A percentile compares a stretch with the other conserved stretches of the same genome.
Evolutionary conservation across 2,113 vertebrate species (phyloP).

Genomic region (Alexandromys fortis): DNA sequence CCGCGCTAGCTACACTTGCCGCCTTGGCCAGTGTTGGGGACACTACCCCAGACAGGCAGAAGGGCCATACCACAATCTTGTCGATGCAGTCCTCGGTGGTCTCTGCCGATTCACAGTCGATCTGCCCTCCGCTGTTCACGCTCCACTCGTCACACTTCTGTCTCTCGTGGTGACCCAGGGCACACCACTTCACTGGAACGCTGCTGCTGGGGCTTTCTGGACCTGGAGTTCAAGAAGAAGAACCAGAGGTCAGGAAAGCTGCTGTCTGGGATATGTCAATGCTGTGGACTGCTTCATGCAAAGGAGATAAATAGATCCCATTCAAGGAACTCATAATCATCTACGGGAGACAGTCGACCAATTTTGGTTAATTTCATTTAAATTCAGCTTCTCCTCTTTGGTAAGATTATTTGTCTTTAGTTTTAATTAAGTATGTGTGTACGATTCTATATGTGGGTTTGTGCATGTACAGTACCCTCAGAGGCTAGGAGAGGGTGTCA

Average conservation of each 20-base stretch:
- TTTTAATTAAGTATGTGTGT: not conserved
- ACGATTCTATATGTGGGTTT: not conserved
- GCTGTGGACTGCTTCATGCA: not conserved
- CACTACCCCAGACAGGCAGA: not conserved
- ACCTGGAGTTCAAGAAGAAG: slow-evolving; percentile 41
- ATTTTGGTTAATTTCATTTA: not conserved
- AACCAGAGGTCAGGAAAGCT: not conserved
- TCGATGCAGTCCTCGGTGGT: slow-evolving; percentile 88
- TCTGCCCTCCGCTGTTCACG: slow-evolving; percentile 61
- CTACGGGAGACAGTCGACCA: not conserved
- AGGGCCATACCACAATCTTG: slow-evolving; percentile 90
- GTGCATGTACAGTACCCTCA: not conserved
- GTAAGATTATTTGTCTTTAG: not conserved
- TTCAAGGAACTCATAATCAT: not conserved
- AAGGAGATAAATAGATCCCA: not conserved
- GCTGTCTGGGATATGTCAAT: not conserved
- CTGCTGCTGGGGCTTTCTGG: not conserved
- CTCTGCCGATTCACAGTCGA: slow-evolving; percentile 86
- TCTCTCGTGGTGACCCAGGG: slow-evolving; percentile 87
- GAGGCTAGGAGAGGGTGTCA: not conserved
- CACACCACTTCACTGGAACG: slow-evolving; percentile 90
- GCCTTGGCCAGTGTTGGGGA: not conserved
- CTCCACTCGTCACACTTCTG: slow-evolving; percentile 93
- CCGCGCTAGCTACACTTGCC: not conserved
- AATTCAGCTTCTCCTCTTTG: not conserved